A percentile compares a stretch with the other conserved stretches of the same genome.
These are phyloP conservation scores for Noctua pronuba DNA, from an alignment of 2,888 invertebrate genomes.

Conservation along the genomic window DNA sequence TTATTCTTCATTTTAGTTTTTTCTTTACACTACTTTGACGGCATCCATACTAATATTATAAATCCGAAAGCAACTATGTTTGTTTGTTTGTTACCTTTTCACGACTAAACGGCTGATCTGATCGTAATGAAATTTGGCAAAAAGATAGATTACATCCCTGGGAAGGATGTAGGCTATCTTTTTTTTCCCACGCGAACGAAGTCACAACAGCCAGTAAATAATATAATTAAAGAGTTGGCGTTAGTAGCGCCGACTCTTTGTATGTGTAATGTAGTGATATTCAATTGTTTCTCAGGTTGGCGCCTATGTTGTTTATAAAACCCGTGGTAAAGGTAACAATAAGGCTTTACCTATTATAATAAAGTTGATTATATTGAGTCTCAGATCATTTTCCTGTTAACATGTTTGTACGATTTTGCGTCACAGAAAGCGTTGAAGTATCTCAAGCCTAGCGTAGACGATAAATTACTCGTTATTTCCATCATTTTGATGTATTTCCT, in stretches of 20 bases:
- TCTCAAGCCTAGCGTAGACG: constrained; percentile 1
- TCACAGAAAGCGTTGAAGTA: constrained; percentile 7
- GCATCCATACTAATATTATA: too few relatives aligned
- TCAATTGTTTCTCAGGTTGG: constrained; percentile 28
- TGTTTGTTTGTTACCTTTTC: too few relatives aligned
- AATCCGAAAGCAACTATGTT: too few relatives aligned
- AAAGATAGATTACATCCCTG: too few relatives aligned
- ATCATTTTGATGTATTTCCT: constrained; percentile 18
- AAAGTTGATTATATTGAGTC: constrained; percentile 2
- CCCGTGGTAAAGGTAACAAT: constrained; percentile 1
- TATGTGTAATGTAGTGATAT: not conserved
- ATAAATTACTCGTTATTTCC: constrained; percentile 22
- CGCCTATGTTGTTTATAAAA: constrained; percentile 21
- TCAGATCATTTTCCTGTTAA: constrained; percentile 34
- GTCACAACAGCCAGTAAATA: too few relatives aligned
- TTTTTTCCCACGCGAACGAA: too few relatives aligned
- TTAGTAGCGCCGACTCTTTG: too few relatives aligned
- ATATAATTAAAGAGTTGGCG: not conserved
- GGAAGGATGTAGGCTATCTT: too few relatives aligned
- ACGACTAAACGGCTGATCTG: too few relatives aligned
- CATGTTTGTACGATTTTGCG: not conserved
- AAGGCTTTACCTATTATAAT: not conserved
- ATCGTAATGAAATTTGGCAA: too few relatives aligned
- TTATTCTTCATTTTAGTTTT: not conserved
- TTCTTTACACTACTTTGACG: not conserved